Base-by-base conservation (phyloP, 2,113 vertebrate species). In the Labeo rohita region DNA sequence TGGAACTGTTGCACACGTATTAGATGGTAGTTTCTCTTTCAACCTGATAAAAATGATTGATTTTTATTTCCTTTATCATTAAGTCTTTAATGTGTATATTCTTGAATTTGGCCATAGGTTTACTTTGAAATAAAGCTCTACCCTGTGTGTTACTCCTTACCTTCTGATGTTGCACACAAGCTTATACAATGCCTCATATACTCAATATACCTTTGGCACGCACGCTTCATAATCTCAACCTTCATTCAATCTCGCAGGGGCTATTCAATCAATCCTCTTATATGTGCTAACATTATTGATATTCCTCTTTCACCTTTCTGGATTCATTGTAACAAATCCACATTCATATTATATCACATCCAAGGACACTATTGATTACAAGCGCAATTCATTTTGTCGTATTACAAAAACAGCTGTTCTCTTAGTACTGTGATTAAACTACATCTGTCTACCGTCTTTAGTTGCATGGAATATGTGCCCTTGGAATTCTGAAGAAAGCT, bases 241-340 rank as follows among this genome's bases (percentile, higher is more conserved):
- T 85, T 65, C 50, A 45, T 77, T 78, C 73, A 86, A 88, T 78
- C 80, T 80, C 86, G 8, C 50, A 18, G 80, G 65, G 74, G 36
- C 47, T 52, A 21, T 84, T 86, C 16, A 59, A 50, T 88, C 49
- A 84, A 74, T 84, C 84, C 52, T 70, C 76, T 87, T 77, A 77
- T 82, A 63, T 77, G 61, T 50, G 73, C 80, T 59, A 73, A n/a
- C 8, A 59, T 15, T 70, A 61, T 76, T 86, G 70, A 80, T 81
- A 15, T 70, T 39, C 50, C 43, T 73, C 68, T 63, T 77, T 70
- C 59, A 83, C 50, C 65, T 73, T 23, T 70, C 84, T 70, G 45
- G 16, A 81, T 34, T 86, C 49, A 84, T 45, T 66, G 36, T 49
- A 47, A 68, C 54, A 8, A 63, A 43, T 70, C 66, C 59, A 68